A percentile compares a stretch with the other conserved stretches of the same genome.
phyloP scores from a whole-genome alignment of 1,140 invertebrate species.

The Sitobion miscanthi region DNA sequence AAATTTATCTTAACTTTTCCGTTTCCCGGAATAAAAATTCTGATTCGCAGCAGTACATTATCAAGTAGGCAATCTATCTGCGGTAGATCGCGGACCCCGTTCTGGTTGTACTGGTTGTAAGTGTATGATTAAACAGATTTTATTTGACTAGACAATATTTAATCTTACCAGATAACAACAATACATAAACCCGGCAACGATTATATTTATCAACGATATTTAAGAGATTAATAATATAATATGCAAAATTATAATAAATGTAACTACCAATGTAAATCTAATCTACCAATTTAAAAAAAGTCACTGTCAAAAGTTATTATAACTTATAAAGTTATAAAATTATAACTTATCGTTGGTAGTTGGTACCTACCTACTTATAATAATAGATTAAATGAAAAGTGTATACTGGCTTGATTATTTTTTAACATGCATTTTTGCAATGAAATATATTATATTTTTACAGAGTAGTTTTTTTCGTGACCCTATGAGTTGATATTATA shows the following conservation, averaged over 20 bases:
- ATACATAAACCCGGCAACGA: too few species aligned
- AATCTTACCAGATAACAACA: too few species aligned
- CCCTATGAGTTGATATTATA: not conserved
- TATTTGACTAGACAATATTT: too few species aligned
- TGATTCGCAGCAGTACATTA: too few species aligned
- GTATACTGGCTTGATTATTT: not conserved
- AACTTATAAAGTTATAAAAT: not conserved
- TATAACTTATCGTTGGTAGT: not conserved
- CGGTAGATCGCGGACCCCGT: too few species aligned
- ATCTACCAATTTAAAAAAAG: not conserved
- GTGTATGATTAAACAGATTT: too few species aligned
- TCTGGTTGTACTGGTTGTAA: too few species aligned
- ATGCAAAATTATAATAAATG: not conserved
- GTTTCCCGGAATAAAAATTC: too few species aligned
- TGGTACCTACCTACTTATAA: not conserved
- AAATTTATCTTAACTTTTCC: too few species aligned
- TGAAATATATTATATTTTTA: not conserved
- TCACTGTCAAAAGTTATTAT: not conserved
- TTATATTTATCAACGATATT: too few species aligned
- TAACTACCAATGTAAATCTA: not conserved
- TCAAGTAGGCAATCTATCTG: too few species aligned
- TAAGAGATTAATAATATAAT: too few species aligned
- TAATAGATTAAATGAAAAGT: slow-evolving; percentile 4
- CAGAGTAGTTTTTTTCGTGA: not conserved
- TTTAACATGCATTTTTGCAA: not conserved